phyloP scores from a whole-genome alignment of 1,140 invertebrate genomes.

The Lethocerus indicus region DNA sequence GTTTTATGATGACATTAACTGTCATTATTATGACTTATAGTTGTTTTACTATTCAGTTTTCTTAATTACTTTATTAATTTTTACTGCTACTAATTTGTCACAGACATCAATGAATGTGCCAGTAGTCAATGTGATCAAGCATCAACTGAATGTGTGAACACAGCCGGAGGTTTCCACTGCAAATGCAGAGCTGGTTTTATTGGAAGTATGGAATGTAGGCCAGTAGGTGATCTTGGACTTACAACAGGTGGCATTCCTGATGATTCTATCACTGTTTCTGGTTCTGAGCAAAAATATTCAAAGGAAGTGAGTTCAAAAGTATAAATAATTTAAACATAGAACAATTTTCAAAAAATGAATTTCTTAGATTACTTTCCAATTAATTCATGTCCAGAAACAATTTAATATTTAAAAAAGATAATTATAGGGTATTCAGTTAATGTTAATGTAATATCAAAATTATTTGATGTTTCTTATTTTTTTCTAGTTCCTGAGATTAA shows the following conservation, averaged over 20 bases:
- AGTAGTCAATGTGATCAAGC: constrained; percentile 76
- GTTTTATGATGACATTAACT: background rate
- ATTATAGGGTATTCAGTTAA: constrained; percentile 6
- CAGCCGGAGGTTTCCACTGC: constrained; percentile 79
- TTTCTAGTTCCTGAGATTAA: constrained; percentile 55
- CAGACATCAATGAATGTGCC: constrained; percentile 83
- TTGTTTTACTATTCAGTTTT: background rate
- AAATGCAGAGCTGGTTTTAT: constrained; percentile 72
- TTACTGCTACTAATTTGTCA: constrained; percentile 16
- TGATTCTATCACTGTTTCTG: constrained; percentile 71
- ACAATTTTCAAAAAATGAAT: background rate
- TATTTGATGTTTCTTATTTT: background rate
- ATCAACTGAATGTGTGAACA: constrained; percentile 83
- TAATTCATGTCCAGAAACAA: too few species aligned
- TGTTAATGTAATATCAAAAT: background rate
- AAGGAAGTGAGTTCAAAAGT: constrained; percentile 44
- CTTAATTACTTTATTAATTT: constrained; percentile 9
- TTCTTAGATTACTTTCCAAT: background rate
- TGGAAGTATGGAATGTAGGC: constrained; percentile 74
- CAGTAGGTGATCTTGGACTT: constrained; percentile 72
- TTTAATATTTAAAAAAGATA: too few species aligned
- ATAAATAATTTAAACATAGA: constrained; percentile 4
- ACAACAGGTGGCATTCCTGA: constrained; percentile 80
- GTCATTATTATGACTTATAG: background rate
- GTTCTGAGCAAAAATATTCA: constrained; percentile 58